Conservation (phyloP, 2,113 vertebrate species). For the Azemiops feae region DNA sequence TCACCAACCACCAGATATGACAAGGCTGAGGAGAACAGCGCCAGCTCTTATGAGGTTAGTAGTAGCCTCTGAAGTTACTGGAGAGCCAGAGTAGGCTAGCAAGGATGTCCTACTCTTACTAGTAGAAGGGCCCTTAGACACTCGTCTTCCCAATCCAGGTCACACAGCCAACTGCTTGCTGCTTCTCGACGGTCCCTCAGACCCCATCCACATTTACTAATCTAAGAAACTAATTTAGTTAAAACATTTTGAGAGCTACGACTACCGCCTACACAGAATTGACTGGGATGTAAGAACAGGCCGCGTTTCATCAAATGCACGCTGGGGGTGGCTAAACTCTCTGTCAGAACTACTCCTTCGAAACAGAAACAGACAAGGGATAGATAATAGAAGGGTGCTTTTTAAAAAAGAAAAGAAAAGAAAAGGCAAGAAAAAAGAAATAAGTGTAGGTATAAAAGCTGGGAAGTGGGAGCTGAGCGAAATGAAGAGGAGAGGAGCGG, state of each 20-base stretch:
- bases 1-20: too few relatives aligned
- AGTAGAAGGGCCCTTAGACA: too few relatives aligned
- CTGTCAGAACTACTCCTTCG: not conserved
- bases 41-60: too few relatives aligned
- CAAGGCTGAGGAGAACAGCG: too few relatives aligned
- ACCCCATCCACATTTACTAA: not conserved
- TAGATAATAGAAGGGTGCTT: not conserved
- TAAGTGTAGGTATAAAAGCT: not conserved
- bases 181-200: not conserved
- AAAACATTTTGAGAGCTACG: not conserved
- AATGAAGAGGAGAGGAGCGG: not conserved
- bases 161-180: not conserved
- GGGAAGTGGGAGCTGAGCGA: not conserved
- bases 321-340: not conserved
- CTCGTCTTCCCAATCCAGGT: not conserved
- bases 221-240: not conserved
- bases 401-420: too few relatives aligned
- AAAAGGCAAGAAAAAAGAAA: too few relatives aligned
- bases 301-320: not conserved
- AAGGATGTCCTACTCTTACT: too few relatives aligned
- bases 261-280: not conserved
- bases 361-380: not conserved
- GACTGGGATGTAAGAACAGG: not conserved
- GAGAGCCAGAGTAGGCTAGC: too few relatives aligned
- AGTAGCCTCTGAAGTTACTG: too few relatives aligned